Base-by-base conservation (phyloP, 2,888 invertebrate species). In the Leucophenga montana region DNA sequence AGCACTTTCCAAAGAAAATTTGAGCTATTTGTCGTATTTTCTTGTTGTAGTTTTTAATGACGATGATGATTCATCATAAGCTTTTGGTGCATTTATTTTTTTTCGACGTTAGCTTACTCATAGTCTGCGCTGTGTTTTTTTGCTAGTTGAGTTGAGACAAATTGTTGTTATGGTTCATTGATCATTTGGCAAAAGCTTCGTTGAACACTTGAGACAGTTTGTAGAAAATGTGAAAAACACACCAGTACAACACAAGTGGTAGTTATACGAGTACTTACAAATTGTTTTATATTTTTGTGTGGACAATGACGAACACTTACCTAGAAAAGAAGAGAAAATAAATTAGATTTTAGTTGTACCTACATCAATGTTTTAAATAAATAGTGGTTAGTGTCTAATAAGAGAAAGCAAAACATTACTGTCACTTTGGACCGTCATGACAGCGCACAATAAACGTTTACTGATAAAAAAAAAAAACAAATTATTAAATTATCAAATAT, bases 251-350 rank as follows among this genome's bases (percentile, higher is more conserved):
- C 11, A 11, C 11, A 11, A 1, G 11, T 39, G 39, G 39, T 39
- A 11, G 39, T 39, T 39, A n/a, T n/a, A n/a, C n/a, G n/a, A n/a
- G 39, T 54, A 54, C 54, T 54, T 54, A 54, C 18, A 54, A 39
- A 39, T 39, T 8, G 39, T 11, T 39, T 39, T n/a, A n/a, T 2
- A 46, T 2, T 46, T 4, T 46, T 46, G 46, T 14, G 46, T 46
- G 46, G 46, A 46, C 2, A 14, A 46, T 46, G 46, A 46, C 3
- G 31, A 8, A 27, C 56, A 77, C 78, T 78, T 78, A 78, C 78
- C 78, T 78, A 59, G n/a, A 78, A 72, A 73, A 74, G 31, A 76
- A 62, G 59, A 3, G 6, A n/a, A 64, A 50, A 59, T 31, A 31
- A 56, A 27, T 27, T 27, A 27, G 73, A 79, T 79, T 74, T 74